These are phyloP conservation scores for Thera obeliscata DNA, from an alignment of 2,888 invertebrate genomes.

Conservation along the genomic window DNA sequence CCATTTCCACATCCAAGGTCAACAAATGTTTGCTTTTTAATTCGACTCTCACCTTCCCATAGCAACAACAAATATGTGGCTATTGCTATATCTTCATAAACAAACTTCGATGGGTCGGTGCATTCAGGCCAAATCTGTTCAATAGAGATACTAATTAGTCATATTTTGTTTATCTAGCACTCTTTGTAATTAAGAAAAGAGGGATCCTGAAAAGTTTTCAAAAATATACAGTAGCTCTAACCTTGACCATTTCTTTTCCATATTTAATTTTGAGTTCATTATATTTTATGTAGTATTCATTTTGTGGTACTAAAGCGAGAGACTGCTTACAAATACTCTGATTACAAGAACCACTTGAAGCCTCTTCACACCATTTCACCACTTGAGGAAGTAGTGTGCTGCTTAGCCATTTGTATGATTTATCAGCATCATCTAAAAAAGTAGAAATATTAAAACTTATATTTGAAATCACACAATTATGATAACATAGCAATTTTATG, in stretches of 20 bases:
- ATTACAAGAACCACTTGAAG: conserved; percentile 45
- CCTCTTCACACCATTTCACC: conserved; percentile 85
- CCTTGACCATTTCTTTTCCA: conserved; percentile 89
- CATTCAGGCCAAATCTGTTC: conserved; percentile 94
- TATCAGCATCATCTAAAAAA: conserved; percentile 56
- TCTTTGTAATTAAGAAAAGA: too few species aligned
- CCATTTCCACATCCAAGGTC: conserved; percentile 99
- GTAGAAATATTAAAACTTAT: not conserved
- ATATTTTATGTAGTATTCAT: conserved; percentile 89
- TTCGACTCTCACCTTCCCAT: conserved; percentile 86
- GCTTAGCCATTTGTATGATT: conserved; percentile 81
- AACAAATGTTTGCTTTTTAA: conserved; percentile 88
- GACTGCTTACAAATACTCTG: conserved; percentile 78
- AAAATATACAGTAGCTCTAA: conserved; percentile 19
- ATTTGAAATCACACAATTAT: too few species aligned
- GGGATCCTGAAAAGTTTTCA: too few species aligned
- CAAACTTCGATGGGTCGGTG: conserved; percentile 97
- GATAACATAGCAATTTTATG: not conserved
- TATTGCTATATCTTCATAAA: conserved; percentile 98
- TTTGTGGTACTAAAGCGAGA: conserved; percentile 86
- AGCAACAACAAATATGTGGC: conserved; percentile 93
- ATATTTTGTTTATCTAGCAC: not conserved
- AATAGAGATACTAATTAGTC: not conserved
- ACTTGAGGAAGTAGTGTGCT: conserved; percentile 85
- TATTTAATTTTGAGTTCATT: conserved; percentile 91